These are phyloP conservation scores for Chitala chitala DNA, from an alignment of 2,113 vertebrate genomes.

Conservation along the genomic window DNA sequence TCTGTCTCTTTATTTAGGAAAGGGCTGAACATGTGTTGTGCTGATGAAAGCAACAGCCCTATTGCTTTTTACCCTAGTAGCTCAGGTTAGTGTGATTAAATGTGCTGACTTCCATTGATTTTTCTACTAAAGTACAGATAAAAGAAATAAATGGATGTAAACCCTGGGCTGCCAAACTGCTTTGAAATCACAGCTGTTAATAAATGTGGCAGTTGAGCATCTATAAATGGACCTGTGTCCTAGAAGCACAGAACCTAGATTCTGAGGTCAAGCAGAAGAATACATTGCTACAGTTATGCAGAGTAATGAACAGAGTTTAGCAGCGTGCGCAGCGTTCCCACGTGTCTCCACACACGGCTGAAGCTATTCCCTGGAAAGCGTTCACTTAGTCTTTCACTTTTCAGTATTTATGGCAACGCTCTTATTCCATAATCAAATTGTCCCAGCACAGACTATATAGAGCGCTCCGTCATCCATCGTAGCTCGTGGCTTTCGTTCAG, in stretches of 20 bases:
- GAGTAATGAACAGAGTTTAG: conserved; percentile 46
- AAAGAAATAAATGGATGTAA: neutral
- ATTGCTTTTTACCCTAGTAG: neutral
- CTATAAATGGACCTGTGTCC: conserved; percentile 63
- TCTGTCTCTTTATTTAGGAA: neutral
- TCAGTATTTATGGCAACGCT: neutral
- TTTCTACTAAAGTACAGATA: neutral
- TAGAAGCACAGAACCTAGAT: conserved; percentile 62
- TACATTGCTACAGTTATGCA: conserved; percentile 52
- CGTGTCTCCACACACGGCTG: neutral
- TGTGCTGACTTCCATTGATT: conserved; percentile 6
- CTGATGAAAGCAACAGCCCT: neutral
- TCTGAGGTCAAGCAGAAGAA: conserved; percentile 55
- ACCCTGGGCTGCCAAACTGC: conserved; percentile 10
- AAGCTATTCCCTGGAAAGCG: conserved; percentile 10
- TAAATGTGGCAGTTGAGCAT: conserved; percentile 26
- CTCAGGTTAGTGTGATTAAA: neutral
- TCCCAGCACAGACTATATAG: neutral
- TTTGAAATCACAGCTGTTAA: neutral
- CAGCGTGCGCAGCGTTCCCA: neutral
- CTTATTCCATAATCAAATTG: neutral
- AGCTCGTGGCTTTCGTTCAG: conserved; percentile 36
- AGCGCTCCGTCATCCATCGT: neutral
- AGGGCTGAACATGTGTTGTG: neutral
- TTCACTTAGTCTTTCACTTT: conserved; percentile 15